A percentile compares a stretch with the other conserved stretches of the same genome.
phyloP scores from a whole-genome alignment of 2,113 vertebrate genomes.

The Athene cunicularia region DNA sequence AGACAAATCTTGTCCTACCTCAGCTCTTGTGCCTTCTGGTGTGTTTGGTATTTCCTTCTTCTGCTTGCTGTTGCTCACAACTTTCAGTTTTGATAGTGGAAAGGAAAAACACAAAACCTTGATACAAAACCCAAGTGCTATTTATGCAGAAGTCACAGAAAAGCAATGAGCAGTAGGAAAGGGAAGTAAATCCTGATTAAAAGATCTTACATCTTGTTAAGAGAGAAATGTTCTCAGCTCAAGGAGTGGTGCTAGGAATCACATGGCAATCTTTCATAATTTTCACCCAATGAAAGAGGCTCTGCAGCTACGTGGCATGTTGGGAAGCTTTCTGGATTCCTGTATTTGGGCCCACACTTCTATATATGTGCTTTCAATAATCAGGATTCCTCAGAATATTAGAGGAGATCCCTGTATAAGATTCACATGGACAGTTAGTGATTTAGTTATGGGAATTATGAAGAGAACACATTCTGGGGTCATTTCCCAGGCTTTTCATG shows the following conservation, averaged over 20 bases:
- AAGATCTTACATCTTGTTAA: background rate
- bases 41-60: background rate
- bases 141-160: background rate
- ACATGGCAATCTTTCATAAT: background rate
- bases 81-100: background rate
- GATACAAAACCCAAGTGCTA: background rate
- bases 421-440: background rate
- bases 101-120: background rate
- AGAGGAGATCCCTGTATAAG: accelerated
- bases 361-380: background rate
- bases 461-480: background rate
- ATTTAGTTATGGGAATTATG: background rate
- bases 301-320: background rate
- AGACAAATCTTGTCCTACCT: slow-evolving; percentile 25
- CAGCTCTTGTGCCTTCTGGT: background rate
- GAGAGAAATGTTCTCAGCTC: background rate
- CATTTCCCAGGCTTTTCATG: background rate
- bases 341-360: background rate
- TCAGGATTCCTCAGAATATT: background rate
- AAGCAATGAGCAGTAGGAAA: background rate
- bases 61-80: background rate
- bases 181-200: background rate
- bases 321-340: background rate
- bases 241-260: background rate
- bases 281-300: background rate